These are phyloP conservation scores for Stomatorhinus ivindoensis DNA, from an alignment of 2,113 vertebrate species.

Conservation along the genomic window DNA sequence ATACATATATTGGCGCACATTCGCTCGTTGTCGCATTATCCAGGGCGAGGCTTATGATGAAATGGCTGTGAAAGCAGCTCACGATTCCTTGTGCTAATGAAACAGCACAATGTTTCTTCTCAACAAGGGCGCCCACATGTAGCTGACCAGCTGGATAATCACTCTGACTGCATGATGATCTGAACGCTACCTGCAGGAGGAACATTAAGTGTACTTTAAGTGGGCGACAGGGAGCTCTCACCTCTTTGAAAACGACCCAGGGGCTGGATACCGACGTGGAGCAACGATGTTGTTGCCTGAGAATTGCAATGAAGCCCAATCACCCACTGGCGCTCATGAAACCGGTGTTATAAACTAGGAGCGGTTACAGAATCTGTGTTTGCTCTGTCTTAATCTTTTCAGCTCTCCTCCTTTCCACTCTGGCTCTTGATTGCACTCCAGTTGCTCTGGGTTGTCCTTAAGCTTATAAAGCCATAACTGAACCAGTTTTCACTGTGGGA, in stretches of 20 bases:
- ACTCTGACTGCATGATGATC: constrained; percentile 57
- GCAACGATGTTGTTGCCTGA: neutral
- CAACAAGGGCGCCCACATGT: constrained; percentile 54
- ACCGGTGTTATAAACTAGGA: neutral
- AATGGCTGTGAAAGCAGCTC: neutral
- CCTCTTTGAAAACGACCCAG: constrained; percentile 29
- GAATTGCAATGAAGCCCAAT: neutral
- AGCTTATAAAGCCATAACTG: neutral
- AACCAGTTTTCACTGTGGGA: neutral
- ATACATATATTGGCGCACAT: neutral
- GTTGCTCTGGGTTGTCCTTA: neutral
- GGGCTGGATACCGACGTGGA: constrained; percentile 5
- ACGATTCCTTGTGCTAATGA: constrained; percentile 33
- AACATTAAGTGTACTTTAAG: constrained; percentile 47
- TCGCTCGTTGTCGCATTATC: neutral
- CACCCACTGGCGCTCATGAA: neutral
- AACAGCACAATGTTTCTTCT: constrained; percentile 41
- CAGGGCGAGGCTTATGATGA: neutral
- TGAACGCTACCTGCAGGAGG: constrained; percentile 47
- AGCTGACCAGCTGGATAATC: constrained; percentile 55
- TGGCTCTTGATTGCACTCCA: neutral
- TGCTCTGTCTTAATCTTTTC: neutral
- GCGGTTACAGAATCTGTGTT: neutral
- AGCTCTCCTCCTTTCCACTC: too few relatives aligned
- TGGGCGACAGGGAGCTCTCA: constrained; percentile 24